Evolutionary conservation across 2,888 invertebrate species (phyloP), one percentile per base, ranked within the genome.

Genomic region (Holacanthella duospinosa): DNA sequence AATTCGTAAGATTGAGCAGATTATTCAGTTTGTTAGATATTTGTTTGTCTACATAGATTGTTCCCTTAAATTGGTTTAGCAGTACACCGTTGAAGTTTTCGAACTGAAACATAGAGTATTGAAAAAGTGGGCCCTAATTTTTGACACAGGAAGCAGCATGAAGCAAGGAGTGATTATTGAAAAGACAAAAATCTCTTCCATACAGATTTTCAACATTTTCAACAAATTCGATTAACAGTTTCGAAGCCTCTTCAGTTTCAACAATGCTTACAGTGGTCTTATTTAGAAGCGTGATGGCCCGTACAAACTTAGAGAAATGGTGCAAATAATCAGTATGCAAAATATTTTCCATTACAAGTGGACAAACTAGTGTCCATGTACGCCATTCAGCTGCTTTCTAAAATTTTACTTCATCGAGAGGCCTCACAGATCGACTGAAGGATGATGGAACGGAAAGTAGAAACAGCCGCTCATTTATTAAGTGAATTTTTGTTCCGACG

Each of bases 111-210:
- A 29, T 29, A 9, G 57, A 57, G 29, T 29, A 57, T 29, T 21
- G 21, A 29, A 57, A 57, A 3, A 28, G 6, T 3, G 57, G 57
- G 3, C 57, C 57, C 57, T 29, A 57, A 4, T 57, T 57, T 21
- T 29, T 24, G n/a, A 57, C 57, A 19, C n/a, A 57, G 3, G 4
- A n/a, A 3, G 57, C 29, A 29, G 57, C 57, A 21, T 57, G 57
- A 57, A 57, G 29, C 12, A 57, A 24, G 2, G 57, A 57, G 29
- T 57, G 57, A 25, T 29, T 29, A 21, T 57, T 57, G 21, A 57
- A 57, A 29, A 29, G 29, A 57, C 57, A 57, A 24, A 57, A 57
- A 29, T 57, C 57, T 19, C 6, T 19, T 27, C 57, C 57, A 57
- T 57, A 57, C 29, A 57, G n/a, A 29, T 3, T 57, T 21, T 3